Percentiles rank a stretch among this genome's conserved stretches.
Evolutionary conservation across 1,140 invertebrate genomes (phyloP).

Genomic region (Odontomachus brunneus): DNA sequence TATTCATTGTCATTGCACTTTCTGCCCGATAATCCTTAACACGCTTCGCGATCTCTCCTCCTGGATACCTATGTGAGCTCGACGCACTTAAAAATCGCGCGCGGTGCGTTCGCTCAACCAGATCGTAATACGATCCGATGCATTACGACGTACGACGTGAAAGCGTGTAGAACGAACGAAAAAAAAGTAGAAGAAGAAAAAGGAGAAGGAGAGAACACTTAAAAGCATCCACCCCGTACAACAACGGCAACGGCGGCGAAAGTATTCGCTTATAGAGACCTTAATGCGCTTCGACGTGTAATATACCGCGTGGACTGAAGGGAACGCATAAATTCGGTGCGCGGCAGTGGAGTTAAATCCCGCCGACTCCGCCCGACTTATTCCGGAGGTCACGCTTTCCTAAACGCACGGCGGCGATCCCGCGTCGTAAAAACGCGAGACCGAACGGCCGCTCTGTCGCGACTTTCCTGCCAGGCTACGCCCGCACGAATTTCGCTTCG

Average conservation of each 20-base stretch:
- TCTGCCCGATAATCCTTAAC: no score
- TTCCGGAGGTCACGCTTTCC: not conserved
- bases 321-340: conserved; percentile 9
- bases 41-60: not conserved
- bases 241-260: not conserved
- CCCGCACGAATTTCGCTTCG: conserved; percentile 42
- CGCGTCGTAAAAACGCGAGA: conserved; percentile 36
- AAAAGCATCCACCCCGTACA: not conserved
- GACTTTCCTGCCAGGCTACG: conserved; percentile 25
- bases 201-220: not conserved
- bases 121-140: conserved; percentile 3
- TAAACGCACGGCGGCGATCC: conserved; percentile 11
- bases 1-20: not conserved
- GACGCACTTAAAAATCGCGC: not conserved
- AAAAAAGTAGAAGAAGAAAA: no score
- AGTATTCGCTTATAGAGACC: not conserved
- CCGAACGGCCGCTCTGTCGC: conserved; percentile 24
- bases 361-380: not conserved
- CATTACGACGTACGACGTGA: not conserved
- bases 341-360: not conserved
- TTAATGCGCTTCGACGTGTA: conserved; percentile 17
- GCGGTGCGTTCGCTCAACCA: not conserved
- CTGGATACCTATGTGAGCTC: not conserved
- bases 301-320: not conserved
- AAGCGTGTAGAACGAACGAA: not conserved